Evolutionary conservation across 2,888 invertebrate species (phyloP), one percentile per base, ranked within the genome.

Genomic region (Oscheius sp.): DNA sequence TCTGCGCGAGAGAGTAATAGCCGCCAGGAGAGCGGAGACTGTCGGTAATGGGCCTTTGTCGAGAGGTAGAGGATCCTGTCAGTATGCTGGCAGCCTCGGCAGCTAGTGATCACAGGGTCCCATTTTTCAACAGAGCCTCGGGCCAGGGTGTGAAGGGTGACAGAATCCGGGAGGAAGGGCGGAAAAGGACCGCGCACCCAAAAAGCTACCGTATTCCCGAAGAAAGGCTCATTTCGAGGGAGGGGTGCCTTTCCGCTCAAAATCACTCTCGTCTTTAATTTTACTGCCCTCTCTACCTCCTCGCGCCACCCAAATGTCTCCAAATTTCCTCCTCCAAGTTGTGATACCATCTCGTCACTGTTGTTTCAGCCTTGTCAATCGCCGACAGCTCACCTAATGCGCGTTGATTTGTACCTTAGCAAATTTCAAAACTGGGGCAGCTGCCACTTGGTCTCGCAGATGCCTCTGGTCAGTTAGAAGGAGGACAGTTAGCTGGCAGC

Each of bases 291-390:
- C 35, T 35, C 7, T 27, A 23, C 35, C 58, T 58, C 29, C 61
- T 61, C 43, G 43, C 61, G 61, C 45, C 61, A 43, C 41, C 43
- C 27, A n/a, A 29, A 23, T 16, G 35, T 35, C 35, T 35, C 35
- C 35, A 35, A 35, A 35, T 35, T 46, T 18, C 35, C 35, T 35
- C 35, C 35, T 9, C 35, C 9, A 3, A 64, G 27, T 46, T 49
- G 12, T 18, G 64, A 64, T 64, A 41, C 43, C 2, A 43, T 43
- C 61, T 43, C 61, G 43, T n/a, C 41, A 25, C 12, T 55, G 71
- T 71, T 71, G 71, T 71, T 63, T 35, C 71, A 71, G 61, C 71
- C 71, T 71, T 71, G 71, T 71, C 59, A 71, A 59, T 71, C 71
- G 59, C 63, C 53, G 63, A 59, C 71, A 71, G 35, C 53, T 52